Evolutionary conservation across 2,888 invertebrate species (phyloP), one percentile per base, ranked within the genome.

Genomic region (Furcula furcula): DNA sequence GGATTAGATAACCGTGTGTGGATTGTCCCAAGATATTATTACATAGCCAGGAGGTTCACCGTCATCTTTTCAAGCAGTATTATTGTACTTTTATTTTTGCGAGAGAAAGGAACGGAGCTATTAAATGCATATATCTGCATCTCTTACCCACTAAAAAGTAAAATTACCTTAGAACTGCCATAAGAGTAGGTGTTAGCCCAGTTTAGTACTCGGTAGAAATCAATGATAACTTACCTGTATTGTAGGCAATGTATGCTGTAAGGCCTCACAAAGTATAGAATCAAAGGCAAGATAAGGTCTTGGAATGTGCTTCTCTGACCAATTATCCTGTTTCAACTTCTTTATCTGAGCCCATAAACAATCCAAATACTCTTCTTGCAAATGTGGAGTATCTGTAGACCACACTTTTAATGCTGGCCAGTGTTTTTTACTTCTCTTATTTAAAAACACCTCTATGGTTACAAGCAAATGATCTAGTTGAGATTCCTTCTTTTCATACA

Each of bases 261-360:
- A 81, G 2, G 98, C 98, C 79, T 98, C 98, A 82, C 97, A 98
- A 12, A 99, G 83, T 46, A 97, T 95, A 0, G 96, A 95, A 77
- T 98, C 98, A 79, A 98, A 99, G 0, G 97, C 97, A 34, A 98
- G 90, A 74, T 99, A 99, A 0, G 98, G 98, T 20, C 99, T 91
- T 0, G 95, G 94, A 63, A 99, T 98, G 76, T 98, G 98, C 70
- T 97, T 97, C 72, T 99, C 98, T 15, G 95, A 94, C 99, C 99
- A 99, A 77, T 97, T 97, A 63, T 98, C 98, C 66, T 95, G 94
- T 16, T 95, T 92, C 23, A 99, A 82, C 72, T 98, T 98, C 49
- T 85, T 86, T 1, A 88, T 86, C 48, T 95, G 93, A 4, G 97
- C 95, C 98, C 98, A 99, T 7, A 99, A 90, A 66, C 98, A 98